Evolutionary conservation across 2,113 vertebrate species (phyloP).

Genomic region (Origma solitaria): DNA sequence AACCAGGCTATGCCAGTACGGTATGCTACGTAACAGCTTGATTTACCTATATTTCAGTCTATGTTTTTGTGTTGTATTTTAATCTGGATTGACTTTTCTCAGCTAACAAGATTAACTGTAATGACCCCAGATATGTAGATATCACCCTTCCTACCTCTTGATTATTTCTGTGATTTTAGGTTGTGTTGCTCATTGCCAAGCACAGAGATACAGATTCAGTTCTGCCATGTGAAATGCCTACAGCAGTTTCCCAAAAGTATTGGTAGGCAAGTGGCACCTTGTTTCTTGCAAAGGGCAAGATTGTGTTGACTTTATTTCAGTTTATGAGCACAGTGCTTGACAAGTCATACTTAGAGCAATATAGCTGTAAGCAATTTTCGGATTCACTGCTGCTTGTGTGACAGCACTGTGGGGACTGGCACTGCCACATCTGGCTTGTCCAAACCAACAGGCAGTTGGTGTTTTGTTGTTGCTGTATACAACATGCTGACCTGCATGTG

Average conservation of each 20-base stretch:
- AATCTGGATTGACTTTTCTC: not conserved
- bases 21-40: not conserved
- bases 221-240: not conserved
- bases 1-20: not conserved
- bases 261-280: accelerated
- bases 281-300: not conserved
- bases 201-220: not conserved
- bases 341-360: not conserved
- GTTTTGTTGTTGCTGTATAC: not conserved
- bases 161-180: not conserved
- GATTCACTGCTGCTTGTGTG: not conserved
- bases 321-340: not conserved
- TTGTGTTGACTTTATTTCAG: not conserved
- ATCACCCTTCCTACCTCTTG: not conserved
- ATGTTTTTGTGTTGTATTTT: not conserved
- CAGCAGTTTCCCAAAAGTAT: not conserved
- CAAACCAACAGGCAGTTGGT: accelerated
- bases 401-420: not conserved
- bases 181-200: accelerated
- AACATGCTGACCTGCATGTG: not conserved
- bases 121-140: not conserved
- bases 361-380: not conserved
- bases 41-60: not conserved
- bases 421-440: accelerated
- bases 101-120: not conserved